These are phyloP conservation scores for Dorcus parallelipipedus DNA, from an alignment of 2,888 invertebrate species.

Conservation along the genomic window DNA sequence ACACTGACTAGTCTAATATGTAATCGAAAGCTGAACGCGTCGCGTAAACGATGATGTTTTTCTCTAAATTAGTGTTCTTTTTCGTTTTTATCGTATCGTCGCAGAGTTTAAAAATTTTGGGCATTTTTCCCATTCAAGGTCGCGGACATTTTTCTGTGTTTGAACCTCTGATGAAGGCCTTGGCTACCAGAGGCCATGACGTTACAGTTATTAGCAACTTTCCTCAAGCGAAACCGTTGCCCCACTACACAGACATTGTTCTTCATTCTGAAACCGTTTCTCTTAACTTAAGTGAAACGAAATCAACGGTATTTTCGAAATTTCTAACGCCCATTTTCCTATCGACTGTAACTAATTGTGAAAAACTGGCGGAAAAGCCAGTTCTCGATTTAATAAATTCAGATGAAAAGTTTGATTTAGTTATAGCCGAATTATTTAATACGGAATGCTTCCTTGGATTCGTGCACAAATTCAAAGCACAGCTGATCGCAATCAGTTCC, in stretches of 20 bases:
- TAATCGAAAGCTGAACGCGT: too few relatives aligned
- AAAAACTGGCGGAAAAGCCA: slow-evolving; percentile 34
- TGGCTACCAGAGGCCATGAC: slow-evolving; percentile 62
- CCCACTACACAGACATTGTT: slow-evolving; percentile 23
- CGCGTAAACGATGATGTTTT: too few relatives aligned
- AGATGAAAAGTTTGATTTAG: slow-evolving; percentile 58
- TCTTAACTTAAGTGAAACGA: slow-evolving; percentile 9
- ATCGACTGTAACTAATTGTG: slow-evolving; percentile 1
- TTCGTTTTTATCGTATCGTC: too few relatives aligned
- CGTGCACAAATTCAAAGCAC: slow-evolving; percentile 58
- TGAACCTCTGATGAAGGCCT: slow-evolving; percentile 57
- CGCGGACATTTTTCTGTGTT: slow-evolving; percentile 70
- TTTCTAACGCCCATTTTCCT: slow-evolving; percentile 4
- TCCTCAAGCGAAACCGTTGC: slow-evolving; percentile 37
- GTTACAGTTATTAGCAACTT: slow-evolving; percentile 67
- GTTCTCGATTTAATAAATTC: slow-evolving; percentile 42
- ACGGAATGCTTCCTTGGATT: slow-evolving; percentile 65
- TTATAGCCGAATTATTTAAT: slow-evolving; percentile 66
- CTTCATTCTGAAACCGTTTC: slow-evolving; percentile 13
- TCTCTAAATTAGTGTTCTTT: too few relatives aligned
- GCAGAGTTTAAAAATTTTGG: slow-evolving; percentile 55
- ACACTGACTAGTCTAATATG: too few relatives aligned
- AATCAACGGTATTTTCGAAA: background rate
- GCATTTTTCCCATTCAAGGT: slow-evolving; percentile 65
- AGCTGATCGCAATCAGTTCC: slow-evolving; percentile 53